A percentile compares a stretch with the other conserved stretches of the same genome.
Conservation (phyloP, 2,888 invertebrate species). For the Cristatella mucedo region DNA sequence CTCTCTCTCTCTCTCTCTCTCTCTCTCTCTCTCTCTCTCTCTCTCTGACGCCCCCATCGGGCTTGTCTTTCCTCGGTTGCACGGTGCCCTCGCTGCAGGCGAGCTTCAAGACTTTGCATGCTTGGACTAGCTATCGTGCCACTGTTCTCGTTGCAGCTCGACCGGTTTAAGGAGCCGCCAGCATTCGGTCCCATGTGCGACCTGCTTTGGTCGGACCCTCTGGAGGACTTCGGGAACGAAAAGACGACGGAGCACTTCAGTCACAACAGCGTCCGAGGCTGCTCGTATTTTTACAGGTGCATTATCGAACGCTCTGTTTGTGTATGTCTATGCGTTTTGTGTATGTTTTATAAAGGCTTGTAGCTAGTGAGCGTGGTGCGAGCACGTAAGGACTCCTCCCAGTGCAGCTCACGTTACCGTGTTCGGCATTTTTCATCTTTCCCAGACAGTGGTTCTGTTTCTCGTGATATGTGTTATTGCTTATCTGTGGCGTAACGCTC, state of each 20-base stretch:
- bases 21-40: too few relatives aligned
- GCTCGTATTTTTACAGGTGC: constrained; percentile 15
- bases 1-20: too few relatives aligned
- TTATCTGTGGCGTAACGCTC: too few relatives aligned
- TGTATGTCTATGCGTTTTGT: background rate
- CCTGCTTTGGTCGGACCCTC: constrained; percentile 14
- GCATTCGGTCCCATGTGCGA: constrained; percentile 14
- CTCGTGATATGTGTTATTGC: too few relatives aligned
- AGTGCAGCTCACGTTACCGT: too few relatives aligned
- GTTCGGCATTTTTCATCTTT: background rate
- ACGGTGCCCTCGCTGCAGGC: too few relatives aligned
- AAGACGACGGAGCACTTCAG: constrained; percentile 11
- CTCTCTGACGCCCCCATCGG: too few relatives aligned
- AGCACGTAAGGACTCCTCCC: background rate
- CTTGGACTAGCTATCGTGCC: too few relatives aligned
- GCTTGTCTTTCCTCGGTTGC: background rate
- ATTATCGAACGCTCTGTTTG: background rate
- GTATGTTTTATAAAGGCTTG: background rate
- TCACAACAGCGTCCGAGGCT: constrained; percentile 14
- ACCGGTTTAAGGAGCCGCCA: constrained; percentile 14
- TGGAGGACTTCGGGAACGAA: constrained; percentile 14
- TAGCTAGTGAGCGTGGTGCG: background rate
- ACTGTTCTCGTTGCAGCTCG: constrained; percentile 12
- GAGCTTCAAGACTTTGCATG: too few relatives aligned
- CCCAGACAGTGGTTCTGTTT: too few relatives aligned